Evolutionary conservation across 2,797 vertebrate genomes (phyloP).

Genomic region (Lutra lutra): DNA sequence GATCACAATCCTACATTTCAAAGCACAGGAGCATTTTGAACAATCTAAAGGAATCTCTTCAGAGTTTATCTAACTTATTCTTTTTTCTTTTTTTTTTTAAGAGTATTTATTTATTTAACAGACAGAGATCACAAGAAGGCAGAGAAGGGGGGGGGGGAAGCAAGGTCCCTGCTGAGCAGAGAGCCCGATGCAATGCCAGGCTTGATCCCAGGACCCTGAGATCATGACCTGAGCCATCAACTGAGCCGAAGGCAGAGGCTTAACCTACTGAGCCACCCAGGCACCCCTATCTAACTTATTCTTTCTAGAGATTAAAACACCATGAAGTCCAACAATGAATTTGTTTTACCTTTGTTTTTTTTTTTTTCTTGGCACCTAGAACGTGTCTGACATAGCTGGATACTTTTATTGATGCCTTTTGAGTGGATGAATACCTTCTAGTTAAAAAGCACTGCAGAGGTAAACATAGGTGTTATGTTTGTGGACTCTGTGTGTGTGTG

Average conservation of each 20-base stretch:
- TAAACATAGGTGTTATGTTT: conserved; percentile 1
- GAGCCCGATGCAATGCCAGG: too few species aligned
- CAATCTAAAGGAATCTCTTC: conserved; percentile 21
- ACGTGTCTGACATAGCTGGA: background rate
- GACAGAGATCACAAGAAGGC: too few species aligned
- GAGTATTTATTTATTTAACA: too few species aligned
- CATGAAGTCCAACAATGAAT: background rate
- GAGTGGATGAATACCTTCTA: conserved; percentile 38
- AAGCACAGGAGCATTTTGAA: background rate
- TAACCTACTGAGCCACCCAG: too few species aligned
- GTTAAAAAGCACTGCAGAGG: background rate
- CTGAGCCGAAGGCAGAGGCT: too few species aligned
- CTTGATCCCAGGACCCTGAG: too few species aligned
- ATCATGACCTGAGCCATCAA: too few species aligned
- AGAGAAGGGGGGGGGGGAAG: too few species aligned
- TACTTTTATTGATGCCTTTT: background rate
- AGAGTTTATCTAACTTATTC: conserved; percentile 27
- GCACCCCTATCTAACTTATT: background rate
- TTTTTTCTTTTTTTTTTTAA: background rate
- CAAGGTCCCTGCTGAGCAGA: too few species aligned
- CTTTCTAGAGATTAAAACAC: conserved; percentile 48
- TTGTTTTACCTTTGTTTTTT: background rate
- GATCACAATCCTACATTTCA: background rate
- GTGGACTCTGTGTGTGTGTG: background rate
- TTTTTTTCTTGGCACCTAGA: conserved; percentile 19